phyloP scores from a whole-genome alignment of 2,797 vertebrate genomes.

The Diplodus puntazzo region DNA sequence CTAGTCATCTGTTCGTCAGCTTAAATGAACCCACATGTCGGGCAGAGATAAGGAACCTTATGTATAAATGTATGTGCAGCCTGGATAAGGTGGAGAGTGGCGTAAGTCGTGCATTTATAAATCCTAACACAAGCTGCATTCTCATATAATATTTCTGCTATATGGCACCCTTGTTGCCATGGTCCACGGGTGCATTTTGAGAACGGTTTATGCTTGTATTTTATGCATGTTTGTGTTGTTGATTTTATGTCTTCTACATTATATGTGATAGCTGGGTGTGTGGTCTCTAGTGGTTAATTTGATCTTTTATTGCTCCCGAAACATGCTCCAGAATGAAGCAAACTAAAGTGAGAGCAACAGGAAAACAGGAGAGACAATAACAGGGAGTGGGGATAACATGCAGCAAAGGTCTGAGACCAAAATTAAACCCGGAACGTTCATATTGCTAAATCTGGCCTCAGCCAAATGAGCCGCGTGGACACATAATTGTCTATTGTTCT shows the following conservation, averaged over 20 bases:
- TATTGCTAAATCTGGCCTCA: slow-evolving; percentile 27
- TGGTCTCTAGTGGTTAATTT: neutral
- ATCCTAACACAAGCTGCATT: slow-evolving; percentile 35
- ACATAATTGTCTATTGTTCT: slow-evolving; percentile 30
- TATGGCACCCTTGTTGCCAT: slow-evolving; percentile 12
- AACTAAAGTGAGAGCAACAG: slow-evolving; percentile 8
- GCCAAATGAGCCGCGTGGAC: slow-evolving; percentile 22
- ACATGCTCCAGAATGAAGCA: neutral
- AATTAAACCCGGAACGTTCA: slow-evolving; percentile 43
- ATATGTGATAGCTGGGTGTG: neutral
- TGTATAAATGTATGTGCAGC: slow-evolving; percentile 43
- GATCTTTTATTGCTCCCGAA: neutral
- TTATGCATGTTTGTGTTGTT: slow-evolving; percentile 16
- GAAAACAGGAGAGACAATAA: slow-evolving; percentile 26
- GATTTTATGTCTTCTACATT: slow-evolving; percentile 8
- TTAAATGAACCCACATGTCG: slow-evolving; percentile 44
- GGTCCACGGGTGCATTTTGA: slow-evolving; percentile 15
- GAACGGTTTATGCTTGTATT: slow-evolving; percentile 2
- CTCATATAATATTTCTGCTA: slow-evolving; percentile 15
- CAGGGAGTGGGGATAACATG: slow-evolving; percentile 9
- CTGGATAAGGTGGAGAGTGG: slow-evolving; percentile 15
- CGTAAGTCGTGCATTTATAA: slow-evolving; percentile 42
- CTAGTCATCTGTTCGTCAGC: slow-evolving; percentile 39
- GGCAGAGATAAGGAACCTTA: slow-evolving; percentile 37
- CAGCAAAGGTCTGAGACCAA: slow-evolving; percentile 39